Conservation (phyloP, 2,113 vertebrate species). For the Stigmatopora nigra region DNA sequence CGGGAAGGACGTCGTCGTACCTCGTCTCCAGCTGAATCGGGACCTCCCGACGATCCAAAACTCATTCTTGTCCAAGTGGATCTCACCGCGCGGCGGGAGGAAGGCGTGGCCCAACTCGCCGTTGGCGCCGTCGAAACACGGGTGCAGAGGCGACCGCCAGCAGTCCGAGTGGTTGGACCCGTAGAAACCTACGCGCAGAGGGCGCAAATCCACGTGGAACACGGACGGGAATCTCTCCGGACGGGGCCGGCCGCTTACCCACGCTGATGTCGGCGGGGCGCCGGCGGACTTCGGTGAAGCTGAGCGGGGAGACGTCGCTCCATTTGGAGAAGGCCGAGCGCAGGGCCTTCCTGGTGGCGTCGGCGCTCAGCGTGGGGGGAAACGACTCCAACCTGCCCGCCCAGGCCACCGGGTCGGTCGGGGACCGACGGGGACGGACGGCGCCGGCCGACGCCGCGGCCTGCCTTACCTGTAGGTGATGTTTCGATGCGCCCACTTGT, state of each 20-base stretch:
- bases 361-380: constrained; percentile 71
- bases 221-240: no score
- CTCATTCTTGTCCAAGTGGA: constrained; percentile 81
- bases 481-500: constrained; percentile 59
- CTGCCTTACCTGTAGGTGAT: constrained; percentile 48
- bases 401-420: background rate
- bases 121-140: constrained; percentile 77
- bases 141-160: constrained; percentile 73
- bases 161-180: constrained; percentile 78
- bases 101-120: constrained; percentile 79
- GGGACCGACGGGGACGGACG: no score
- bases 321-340: constrained; percentile 74
- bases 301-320: constrained; percentile 75
- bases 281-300: constrained; percentile 62
- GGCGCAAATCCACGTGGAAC: no score
- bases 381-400: constrained; percentile 67
- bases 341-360: constrained; percentile 72
- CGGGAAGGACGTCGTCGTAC: constrained; percentile 37
- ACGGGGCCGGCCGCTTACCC: constrained; percentile 43
- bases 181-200: constrained; percentile 69
- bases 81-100: constrained; percentile 75
- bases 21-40: constrained; percentile 80
- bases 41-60: constrained; percentile 80
- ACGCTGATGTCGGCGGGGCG: constrained; percentile 67
- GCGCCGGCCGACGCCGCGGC: no score